Evolutionary conservation across 2,888 invertebrate genomes (phyloP).

Genomic region (Creontiades dilutus): DNA sequence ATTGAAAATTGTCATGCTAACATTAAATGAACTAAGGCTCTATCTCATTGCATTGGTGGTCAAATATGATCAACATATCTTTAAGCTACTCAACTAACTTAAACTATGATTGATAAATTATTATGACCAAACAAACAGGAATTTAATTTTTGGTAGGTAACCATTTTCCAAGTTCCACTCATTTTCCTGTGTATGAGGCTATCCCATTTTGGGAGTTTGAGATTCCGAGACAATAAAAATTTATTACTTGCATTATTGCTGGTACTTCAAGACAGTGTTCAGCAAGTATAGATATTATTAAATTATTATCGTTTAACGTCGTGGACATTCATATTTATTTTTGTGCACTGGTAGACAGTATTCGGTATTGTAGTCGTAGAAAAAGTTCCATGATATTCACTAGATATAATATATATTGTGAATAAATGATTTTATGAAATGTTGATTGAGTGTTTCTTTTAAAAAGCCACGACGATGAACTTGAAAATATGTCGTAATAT

Average conservation of each 20-base stretch:
- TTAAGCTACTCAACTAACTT: too few relatives aligned
- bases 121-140: too few relatives aligned
- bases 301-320: not conserved
- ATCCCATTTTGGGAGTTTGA: not conserved
- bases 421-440: not conserved
- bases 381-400: not conserved
- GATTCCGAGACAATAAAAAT: conserved; percentile 48
- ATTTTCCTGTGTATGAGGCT: not conserved
- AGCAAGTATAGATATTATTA: not conserved
- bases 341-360: conserved; percentile 25
- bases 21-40: too few relatives aligned
- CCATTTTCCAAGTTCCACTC: not conserved
- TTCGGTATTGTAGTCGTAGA: not conserved
- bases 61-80: too few relatives aligned
- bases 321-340: conserved; percentile 43
- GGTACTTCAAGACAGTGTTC: not conserved
- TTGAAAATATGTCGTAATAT: too few relatives aligned
- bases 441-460: not conserved
- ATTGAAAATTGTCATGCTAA: too few relatives aligned
- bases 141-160: too few relatives aligned
- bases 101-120: too few relatives aligned
- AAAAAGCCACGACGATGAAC: too few relatives aligned
- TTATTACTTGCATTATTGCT: not conserved
- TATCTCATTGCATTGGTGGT: too few relatives aligned
- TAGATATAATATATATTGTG: not conserved